phyloP scores from a whole-genome alignment of 2,888 invertebrate species.

The Drosophila fulvimacula region DNA sequence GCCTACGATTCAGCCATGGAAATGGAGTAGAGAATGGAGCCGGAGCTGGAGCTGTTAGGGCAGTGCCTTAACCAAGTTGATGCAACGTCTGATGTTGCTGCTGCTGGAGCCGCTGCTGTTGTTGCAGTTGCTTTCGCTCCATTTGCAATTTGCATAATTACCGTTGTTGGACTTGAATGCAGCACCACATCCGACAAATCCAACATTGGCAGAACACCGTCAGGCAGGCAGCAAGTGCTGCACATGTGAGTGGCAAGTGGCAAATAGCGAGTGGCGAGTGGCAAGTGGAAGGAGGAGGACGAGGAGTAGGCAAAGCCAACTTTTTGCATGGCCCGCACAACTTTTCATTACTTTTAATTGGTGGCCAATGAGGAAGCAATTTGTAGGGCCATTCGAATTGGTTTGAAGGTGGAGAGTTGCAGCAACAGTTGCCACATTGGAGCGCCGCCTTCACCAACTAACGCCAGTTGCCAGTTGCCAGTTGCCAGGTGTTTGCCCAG shows the following conservation, averaged over 20 bases:
- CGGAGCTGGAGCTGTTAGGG: constrained; percentile 11
- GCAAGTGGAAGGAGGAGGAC: constrained; percentile 3
- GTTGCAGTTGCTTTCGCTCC: constrained; percentile 48
- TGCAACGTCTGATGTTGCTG: constrained; percentile 37
- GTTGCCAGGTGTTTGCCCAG: constrained; percentile 32
- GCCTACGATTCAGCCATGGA: constrained; percentile 41
- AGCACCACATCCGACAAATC: constrained; percentile 64
- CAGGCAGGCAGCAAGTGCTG: constrained; percentile 19
- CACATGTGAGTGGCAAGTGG: constrained; percentile 37
- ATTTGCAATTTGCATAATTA: constrained; percentile 80
- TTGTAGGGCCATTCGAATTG: constrained; percentile 65
- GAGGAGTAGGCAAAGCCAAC: constrained; percentile 24
- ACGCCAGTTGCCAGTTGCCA: constrained; percentile 24
- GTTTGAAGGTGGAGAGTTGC: not conserved
- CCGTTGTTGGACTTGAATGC: constrained; percentile 80
- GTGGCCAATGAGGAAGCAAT: constrained; percentile 79
- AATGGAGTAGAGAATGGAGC: constrained; percentile 41
- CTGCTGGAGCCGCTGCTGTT: constrained; percentile 41
- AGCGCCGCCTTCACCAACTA: constrained; percentile 24
- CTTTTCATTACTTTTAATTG: constrained; percentile 78
- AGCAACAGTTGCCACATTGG: constrained; percentile 38
- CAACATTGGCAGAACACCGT: constrained; percentile 35
- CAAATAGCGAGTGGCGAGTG: not conserved
- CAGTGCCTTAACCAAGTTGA: constrained; percentile 29
- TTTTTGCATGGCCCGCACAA: constrained; percentile 56